Base-by-base conservation (phyloP, 2,888 invertebrate genomes). In the Watsonalla cultraria region DNA sequence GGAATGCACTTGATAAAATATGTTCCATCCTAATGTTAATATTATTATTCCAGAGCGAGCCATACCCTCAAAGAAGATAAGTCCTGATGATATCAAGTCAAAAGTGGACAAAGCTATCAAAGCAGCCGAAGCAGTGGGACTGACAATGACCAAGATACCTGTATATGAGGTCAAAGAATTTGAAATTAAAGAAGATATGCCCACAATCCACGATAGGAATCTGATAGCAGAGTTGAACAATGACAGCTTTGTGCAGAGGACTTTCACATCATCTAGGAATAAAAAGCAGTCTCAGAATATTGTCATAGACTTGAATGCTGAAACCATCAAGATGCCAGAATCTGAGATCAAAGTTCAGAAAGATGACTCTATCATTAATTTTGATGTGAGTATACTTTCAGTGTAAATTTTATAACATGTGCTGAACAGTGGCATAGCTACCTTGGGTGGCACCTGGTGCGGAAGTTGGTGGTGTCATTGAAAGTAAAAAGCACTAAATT, bases 141-240 rank as follows among this genome's bases (percentile, higher is more conserved):
- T 91, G 7, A 91, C 90, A 0, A 81, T 91, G 85, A 90, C 89
- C 6, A 91, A 91, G 67, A 82, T 91, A 61, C 90, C 91, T n/a
- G 85, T 84, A 5, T 90, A 90, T 54, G 90, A 90, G 57, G 90
- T 85, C 54, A 90, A 89, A 54, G 89, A 89, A 54, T 82, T 90
- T 7, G 83, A 84, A 63, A 64, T 91, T 9, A 90, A 89, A 62
- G 91, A 89, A 65, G 90, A 91, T 51, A 90, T 91, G 88, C 90
- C 90, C 0, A 88, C 91, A 46, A 90, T 91, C 47, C 86, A 92
- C 60, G 92, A 93, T 60, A 82, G 85, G 55, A 92, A 93, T 63
- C 81, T 94, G 7, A 72, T 95, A n/a, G 93, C 93, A 1, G 94
- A 95, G 70, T 92, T 95, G 46, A 95, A 96, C 68, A 92, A 91